These are phyloP conservation scores for Phanerotoma sp. DNA, from an alignment of 2,888 invertebrate genomes.

Conservation along the genomic window DNA sequence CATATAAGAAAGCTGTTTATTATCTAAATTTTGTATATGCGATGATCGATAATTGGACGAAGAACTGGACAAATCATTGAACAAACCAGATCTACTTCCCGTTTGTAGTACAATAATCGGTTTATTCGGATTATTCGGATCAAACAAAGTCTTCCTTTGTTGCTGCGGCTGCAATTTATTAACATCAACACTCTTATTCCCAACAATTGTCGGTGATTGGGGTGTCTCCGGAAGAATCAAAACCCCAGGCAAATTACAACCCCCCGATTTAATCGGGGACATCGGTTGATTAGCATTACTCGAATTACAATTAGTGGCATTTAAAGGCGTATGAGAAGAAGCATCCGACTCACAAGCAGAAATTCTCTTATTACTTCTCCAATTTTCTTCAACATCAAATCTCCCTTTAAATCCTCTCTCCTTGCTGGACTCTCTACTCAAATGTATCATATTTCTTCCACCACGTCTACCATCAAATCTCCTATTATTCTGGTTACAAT, in stretches of 20 bases:
- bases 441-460: conserved; percentile 40
- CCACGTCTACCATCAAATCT: conserved; percentile 46
- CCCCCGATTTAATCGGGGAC: conserved; percentile 34
- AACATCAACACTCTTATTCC: conserved; percentile 36
- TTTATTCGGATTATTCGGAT: conserved; percentile 69
- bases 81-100: conserved; percentile 40
- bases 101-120: conserved; percentile 67
- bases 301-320: conserved; percentile 37
- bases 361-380: conserved; percentile 51
- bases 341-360: conserved; percentile 52
- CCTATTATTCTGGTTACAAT: conserved; percentile 48
- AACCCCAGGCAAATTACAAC: conserved; percentile 55
- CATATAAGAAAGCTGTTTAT: conserved; percentile 42
- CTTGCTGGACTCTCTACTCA: conserved; percentile 58
- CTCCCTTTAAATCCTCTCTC: conserved; percentile 53
- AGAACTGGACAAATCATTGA: background rate
- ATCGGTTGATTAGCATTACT: conserved; percentile 32
- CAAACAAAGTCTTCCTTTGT: conserved; percentile 62
- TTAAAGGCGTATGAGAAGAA: conserved; percentile 15
- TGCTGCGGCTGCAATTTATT: conserved; percentile 36
- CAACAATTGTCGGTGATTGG: conserved; percentile 25
- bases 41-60: conserved; percentile 30
- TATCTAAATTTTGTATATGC: conserved; percentile 37
- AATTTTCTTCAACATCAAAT: conserved; percentile 50
- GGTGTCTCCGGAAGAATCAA: conserved; percentile 55